phyloP scores from a whole-genome alignment of 2,113 vertebrate species.

The Platysternon megacephalum region DNA sequence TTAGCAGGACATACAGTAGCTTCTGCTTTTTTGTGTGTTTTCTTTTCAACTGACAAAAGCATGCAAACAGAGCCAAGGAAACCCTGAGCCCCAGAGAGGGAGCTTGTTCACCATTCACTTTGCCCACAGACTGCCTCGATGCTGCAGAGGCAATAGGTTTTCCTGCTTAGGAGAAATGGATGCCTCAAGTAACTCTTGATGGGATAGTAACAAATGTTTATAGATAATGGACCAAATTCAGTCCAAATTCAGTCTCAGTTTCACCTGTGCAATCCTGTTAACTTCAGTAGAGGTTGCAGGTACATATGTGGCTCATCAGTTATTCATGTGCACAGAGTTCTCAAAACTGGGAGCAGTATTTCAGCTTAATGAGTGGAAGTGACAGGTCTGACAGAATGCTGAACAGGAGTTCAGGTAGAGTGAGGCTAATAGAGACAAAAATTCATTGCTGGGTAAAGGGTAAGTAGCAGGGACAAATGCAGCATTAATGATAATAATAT shows the following conservation, averaged over 20 bases:
- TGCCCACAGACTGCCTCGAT: not conserved
- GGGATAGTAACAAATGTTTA: not conserved
- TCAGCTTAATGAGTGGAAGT: not conserved
- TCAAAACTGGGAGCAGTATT: not conserved
- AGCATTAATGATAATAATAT: not conserved
- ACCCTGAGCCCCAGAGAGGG: not conserved
- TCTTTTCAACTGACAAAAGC: not conserved
- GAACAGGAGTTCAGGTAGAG: not conserved
- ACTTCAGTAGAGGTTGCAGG: not conserved
- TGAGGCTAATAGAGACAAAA: not conserved
- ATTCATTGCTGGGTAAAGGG: not conserved
- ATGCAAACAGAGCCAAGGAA: not conserved
- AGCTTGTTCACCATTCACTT: not conserved
- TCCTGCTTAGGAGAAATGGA: not conserved
- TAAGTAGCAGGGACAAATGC: not conserved
- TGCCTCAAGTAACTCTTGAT: not conserved
- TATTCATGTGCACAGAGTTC: not conserved
- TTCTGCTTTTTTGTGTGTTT: not conserved
- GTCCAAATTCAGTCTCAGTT: not conserved
- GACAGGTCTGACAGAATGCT: not conserved
- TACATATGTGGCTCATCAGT: not conserved
- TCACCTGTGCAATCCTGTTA: not conserved
- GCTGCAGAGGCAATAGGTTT: not conserved
- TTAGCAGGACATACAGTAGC: accelerated
- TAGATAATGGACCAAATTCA: not conserved